Evolutionary conservation across 2,113 vertebrate genomes (phyloP).

Genomic region (Micronycteris hirsuta): DNA sequence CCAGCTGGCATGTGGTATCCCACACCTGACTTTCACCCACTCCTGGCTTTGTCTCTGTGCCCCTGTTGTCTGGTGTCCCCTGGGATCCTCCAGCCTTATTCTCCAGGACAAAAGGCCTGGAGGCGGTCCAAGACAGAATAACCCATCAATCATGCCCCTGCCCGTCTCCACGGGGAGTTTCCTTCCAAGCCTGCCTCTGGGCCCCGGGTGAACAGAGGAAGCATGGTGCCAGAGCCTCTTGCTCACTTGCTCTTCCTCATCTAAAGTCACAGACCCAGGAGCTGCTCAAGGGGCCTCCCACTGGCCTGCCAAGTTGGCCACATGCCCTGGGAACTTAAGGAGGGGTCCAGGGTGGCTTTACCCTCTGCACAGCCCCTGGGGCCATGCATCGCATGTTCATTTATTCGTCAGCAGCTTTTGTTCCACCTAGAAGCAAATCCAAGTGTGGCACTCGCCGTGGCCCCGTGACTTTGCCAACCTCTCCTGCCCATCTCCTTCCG

Average conservation of each 20-base stretch:
- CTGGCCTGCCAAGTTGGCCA: background rate
- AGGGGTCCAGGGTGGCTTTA: background rate
- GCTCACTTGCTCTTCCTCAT: background rate
- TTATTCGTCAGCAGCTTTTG: background rate
- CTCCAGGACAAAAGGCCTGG: constrained; percentile 59
- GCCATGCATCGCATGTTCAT: background rate
- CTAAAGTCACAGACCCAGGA: background rate
- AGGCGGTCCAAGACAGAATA: constrained; percentile 16
- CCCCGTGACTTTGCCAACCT: background rate
- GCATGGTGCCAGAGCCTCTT: background rate
- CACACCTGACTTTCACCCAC: background rate
- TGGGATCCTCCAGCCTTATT: background rate
- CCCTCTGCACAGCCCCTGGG: background rate
- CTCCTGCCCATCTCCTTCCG: background rate
- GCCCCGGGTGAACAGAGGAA: background rate
- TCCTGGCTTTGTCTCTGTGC: constrained; percentile 15
- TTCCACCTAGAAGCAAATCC: background rate
- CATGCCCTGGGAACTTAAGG: background rate
- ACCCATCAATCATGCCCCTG: constrained; percentile 36
- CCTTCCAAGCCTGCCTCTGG: background rate
- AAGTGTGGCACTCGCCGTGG: fast-evolving
- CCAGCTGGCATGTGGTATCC: background rate
- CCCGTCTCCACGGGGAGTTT: background rate
- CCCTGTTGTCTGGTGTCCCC: background rate
- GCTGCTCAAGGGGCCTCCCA: background rate